Percentiles rank a stretch among this genome's conserved stretches.
These are phyloP conservation scores for Pelmatolapia mariae DNA, from an alignment of 2,113 vertebrate species.

Conservation along the genomic window DNA sequence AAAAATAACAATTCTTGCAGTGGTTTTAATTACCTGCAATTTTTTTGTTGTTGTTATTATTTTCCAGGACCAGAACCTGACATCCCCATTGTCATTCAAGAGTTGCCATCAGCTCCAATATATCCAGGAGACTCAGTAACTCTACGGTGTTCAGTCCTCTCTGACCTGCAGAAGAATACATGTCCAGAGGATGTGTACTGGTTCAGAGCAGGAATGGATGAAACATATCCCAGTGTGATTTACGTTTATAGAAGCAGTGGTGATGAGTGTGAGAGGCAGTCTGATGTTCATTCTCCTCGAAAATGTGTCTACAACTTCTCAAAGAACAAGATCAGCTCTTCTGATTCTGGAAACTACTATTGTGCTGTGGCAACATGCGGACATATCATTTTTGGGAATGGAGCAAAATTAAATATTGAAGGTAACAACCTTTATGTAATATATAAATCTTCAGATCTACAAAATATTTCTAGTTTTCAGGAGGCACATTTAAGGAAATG, in stretches of 20 bases:
- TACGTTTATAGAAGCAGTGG: not conserved
- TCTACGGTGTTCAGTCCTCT: slow-evolving; percentile 26
- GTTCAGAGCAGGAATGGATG: slow-evolving; percentile 11
- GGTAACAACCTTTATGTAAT: not conserved
- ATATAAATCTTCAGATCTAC: rapidly evolving
- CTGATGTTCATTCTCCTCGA: not conserved
- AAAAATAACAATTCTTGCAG: not conserved
- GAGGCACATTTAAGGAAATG: not conserved
- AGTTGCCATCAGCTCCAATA: not conserved
- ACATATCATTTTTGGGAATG: slow-evolving; percentile 27
- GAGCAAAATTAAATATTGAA: not conserved
- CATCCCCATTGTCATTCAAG: not conserved
- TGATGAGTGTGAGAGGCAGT: not conserved
- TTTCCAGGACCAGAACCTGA: not conserved
- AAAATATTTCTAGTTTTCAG: rapidly evolving
- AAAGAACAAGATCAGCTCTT: not conserved
- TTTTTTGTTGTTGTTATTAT: not conserved
- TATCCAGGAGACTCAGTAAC: not conserved
- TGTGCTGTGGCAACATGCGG: slow-evolving; percentile 46
- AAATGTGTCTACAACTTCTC: slow-evolving; percentile 31
- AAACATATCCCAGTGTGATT: not conserved
- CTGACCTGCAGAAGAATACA: not conserved
- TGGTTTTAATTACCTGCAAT: not conserved
- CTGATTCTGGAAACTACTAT: slow-evolving; percentile 40
- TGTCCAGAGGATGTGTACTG: slow-evolving; percentile 19